Evolutionary conservation across 2,888 invertebrate genomes (phyloP).

Genomic region (Cerastis leucographa): DNA sequence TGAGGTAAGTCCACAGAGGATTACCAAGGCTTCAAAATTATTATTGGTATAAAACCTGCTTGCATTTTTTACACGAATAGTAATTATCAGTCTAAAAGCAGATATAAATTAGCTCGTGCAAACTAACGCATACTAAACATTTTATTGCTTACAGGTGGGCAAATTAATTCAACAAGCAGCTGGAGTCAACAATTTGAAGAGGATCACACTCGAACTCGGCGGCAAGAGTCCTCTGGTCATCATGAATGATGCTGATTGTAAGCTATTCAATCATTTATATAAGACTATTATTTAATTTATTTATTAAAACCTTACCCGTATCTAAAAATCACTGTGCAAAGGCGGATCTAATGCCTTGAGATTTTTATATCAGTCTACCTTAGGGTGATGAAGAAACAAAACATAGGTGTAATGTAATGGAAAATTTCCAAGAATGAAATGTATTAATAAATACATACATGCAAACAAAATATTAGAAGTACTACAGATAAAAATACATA

Average conservation of each 20-base stretch:
- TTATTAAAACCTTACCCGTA: neutral
- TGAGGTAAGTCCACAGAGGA: constrained; percentile 85
- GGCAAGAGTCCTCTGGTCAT: constrained; percentile 97
- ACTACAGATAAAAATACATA: too few species aligned
- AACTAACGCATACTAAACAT: neutral
- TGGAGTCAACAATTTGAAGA: constrained; percentile 94
- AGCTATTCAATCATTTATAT: constrained; percentile 75
- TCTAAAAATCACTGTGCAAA: neutral
- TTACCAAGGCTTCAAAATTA: neutral
- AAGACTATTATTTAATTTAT: neutral
- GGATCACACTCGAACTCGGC: constrained; percentile 95
- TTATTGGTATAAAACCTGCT: too few species aligned
- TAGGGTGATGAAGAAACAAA: neutral
- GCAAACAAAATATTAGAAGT: too few species aligned
- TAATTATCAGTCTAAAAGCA: neutral
- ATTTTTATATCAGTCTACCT: neutral
- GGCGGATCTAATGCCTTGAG: neutral
- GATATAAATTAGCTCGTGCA: neutral
- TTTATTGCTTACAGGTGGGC: constrained; percentile 81
- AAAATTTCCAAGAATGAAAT: too few species aligned
- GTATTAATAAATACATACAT: too few species aligned
- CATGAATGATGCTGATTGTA: constrained; percentile 94
- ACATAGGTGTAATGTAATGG: too few species aligned
- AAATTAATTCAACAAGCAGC: constrained; percentile 92
- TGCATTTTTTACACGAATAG: neutral